phyloP scores from a whole-genome alignment of 2,797 vertebrate species.

The Coluber constrictor region DNA sequence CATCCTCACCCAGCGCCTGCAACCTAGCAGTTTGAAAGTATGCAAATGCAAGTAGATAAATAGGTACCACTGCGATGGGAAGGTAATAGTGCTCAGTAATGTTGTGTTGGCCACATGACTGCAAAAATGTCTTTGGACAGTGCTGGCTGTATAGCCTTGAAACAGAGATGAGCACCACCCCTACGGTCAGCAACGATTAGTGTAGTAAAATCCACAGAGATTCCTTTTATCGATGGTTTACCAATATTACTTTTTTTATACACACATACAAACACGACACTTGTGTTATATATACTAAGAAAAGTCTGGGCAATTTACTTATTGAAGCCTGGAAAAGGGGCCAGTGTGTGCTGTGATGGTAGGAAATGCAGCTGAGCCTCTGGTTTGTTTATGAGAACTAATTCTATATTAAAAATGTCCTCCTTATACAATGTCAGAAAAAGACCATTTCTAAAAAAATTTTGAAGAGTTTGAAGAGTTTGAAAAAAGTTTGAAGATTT shows the following conservation, averaged over 20 bases:
- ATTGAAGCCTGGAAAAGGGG: not conserved
- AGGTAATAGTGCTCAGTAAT: not conserved
- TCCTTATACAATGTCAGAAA: not conserved
- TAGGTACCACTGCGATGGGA: not conserved
- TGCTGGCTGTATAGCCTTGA: not conserved
- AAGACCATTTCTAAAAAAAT: not conserved
- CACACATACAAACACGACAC: not conserved
- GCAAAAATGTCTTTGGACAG: not conserved
- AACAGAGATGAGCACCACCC: not conserved
- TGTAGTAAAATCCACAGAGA: not conserved
- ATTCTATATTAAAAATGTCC: not conserved
- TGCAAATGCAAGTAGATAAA: not conserved
- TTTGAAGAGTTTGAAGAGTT: not conserved
- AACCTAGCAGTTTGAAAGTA: not conserved
- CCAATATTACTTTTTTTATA: not conserved
- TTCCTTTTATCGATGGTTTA: not conserved
- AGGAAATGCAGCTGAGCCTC: not conserved
- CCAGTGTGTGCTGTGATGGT: not conserved
- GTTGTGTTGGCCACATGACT: not conserved
- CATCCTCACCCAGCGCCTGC: rapidly evolving
- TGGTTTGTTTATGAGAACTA: not conserved
- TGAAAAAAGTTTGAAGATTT: not conserved
- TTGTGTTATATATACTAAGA: not conserved
- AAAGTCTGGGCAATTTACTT: not conserved
- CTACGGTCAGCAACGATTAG: not conserved